Evolutionary conservation across 1,140 invertebrate genomes (phyloP).

Genomic region (Stegodyphus mimosarum): DNA sequence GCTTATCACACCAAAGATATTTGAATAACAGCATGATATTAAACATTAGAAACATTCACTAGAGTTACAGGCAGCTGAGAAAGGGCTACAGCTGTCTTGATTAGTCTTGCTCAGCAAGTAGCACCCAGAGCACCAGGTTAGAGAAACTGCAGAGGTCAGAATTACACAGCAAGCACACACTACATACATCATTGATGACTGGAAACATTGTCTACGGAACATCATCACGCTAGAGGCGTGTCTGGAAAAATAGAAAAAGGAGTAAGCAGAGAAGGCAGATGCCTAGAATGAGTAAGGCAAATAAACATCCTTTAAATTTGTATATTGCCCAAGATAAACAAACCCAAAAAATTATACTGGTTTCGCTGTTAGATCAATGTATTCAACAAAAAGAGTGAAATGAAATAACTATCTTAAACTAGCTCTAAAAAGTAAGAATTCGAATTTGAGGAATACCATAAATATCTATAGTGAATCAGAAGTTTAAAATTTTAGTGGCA

Average conservation of each 20-base stretch:
- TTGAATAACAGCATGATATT: conserved; percentile 49
- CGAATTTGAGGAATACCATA: no score
- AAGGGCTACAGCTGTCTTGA: conserved; percentile 56
- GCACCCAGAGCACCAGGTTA: conserved; percentile 56
- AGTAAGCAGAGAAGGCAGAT: conserved; percentile 39
- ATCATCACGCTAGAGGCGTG: conserved; percentile 51
- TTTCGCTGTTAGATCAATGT: no score
- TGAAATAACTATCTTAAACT: no score
- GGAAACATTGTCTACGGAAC: conserved; percentile 52
- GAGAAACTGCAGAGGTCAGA: conserved; percentile 54
- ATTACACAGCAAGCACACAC: conserved; percentile 54
- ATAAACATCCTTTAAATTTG: neutral
- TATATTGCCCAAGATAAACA: no score
- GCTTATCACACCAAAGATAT: conserved; percentile 57
- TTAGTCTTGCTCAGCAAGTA: conserved; percentile 56
- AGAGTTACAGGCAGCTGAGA: conserved; percentile 50
- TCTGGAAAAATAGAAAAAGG: conserved; percentile 55
- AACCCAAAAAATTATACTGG: no score
- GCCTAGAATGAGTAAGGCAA: neutral
- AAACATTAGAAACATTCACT: conserved; percentile 53
- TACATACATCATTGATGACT: conserved; percentile 53
- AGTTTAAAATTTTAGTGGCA: no score
- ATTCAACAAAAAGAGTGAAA: no score
- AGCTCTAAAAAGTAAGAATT: no score
- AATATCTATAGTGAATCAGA: no score